phyloP scores from a whole-genome alignment of 1,140 invertebrate genomes.

The Planococcus citri region DNA sequence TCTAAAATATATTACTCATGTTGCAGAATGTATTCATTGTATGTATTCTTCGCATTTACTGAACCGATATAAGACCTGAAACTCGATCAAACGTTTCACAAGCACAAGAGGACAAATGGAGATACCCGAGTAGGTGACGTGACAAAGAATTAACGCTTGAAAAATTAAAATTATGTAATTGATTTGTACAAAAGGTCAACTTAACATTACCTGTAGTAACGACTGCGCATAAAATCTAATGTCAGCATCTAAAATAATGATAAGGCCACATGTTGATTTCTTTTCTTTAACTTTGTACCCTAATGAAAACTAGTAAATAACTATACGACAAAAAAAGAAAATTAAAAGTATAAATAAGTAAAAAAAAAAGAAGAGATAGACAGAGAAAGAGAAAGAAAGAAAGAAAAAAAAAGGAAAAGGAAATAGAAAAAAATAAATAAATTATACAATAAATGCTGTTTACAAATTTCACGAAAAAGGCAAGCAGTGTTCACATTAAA shows the following conservation, averaged over 20 bases:
- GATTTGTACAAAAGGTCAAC: constrained; percentile 19
- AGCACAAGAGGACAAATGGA: too few species aligned
- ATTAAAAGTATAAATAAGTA: constrained; percentile 9
- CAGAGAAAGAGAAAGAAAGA: not conserved
- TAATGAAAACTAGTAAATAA: not conserved
- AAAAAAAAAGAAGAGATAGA: not conserved
- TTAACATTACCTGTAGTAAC: constrained; percentile 14
- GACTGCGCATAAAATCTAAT: constrained; percentile 13
- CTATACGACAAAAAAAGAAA: not conserved
- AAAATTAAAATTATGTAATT: constrained; percentile 17
- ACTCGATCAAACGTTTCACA: too few species aligned
- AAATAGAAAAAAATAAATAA: constrained; percentile 14
- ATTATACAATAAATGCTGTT: constrained; percentile 16
- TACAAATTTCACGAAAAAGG: not conserved
- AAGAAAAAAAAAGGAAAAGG: constrained; percentile 7
- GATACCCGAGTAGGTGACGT: not conserved
- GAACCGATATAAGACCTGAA: too few species aligned
- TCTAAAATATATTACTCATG: too few species aligned
- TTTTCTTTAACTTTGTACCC: constrained; percentile 10
- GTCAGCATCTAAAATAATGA: constrained; percentile 15
- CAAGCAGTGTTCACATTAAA: not conserved
- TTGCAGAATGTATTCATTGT: too few species aligned
- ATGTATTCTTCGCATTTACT: too few species aligned
- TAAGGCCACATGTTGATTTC: constrained; percentile 17
- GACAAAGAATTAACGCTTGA: not conserved